phyloP scores from a whole-genome alignment of 2,888 invertebrate species.

The Campoplex nolae region DNA sequence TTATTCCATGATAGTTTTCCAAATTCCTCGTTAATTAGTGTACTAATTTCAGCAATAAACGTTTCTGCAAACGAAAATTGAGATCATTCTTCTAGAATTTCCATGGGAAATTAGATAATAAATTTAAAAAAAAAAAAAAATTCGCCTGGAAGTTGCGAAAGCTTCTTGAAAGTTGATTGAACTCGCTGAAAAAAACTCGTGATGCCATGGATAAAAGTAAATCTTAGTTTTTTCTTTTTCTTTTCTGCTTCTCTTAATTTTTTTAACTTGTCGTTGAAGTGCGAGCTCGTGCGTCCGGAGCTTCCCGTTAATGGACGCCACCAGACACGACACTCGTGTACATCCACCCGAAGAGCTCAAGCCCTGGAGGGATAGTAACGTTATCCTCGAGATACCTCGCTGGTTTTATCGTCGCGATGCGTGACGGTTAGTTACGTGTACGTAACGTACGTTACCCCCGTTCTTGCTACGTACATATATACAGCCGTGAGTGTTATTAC shows the following conservation, averaged over 20 bases:
- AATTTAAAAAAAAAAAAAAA: too few relatives aligned
- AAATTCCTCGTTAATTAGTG: too few relatives aligned
- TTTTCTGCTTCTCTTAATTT: background rate
- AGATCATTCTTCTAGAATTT: too few relatives aligned
- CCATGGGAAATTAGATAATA: too few relatives aligned
- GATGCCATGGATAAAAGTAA: background rate
- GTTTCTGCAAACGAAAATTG: too few relatives aligned
- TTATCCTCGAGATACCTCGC: slow-evolving; percentile 81
- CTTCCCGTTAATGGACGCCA: slow-evolving; percentile 65
- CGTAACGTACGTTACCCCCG: slow-evolving; percentile 66
- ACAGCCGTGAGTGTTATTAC: slow-evolving; percentile 46
- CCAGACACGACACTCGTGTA: slow-evolving; percentile 57
- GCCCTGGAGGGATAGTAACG: slow-evolving; percentile 77
- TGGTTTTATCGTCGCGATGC: slow-evolving; percentile 80
- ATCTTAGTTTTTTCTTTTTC: background rate
- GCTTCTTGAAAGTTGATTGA: background rate
- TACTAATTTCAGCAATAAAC: too few relatives aligned
- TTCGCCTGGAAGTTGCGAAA: background rate
- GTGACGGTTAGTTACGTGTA: slow-evolving; percentile 75
- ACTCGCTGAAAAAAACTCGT: background rate
- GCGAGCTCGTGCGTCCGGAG: slow-evolving; percentile 51
- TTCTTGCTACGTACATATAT: slow-evolving; percentile 30
- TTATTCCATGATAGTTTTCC: too few relatives aligned
- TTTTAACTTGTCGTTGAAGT: slow-evolving; percentile 31
- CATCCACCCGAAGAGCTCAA: slow-evolving; percentile 45